phyloP scores from a whole-genome alignment of 2,113 vertebrate genomes.

The Silurus glanis region DNA sequence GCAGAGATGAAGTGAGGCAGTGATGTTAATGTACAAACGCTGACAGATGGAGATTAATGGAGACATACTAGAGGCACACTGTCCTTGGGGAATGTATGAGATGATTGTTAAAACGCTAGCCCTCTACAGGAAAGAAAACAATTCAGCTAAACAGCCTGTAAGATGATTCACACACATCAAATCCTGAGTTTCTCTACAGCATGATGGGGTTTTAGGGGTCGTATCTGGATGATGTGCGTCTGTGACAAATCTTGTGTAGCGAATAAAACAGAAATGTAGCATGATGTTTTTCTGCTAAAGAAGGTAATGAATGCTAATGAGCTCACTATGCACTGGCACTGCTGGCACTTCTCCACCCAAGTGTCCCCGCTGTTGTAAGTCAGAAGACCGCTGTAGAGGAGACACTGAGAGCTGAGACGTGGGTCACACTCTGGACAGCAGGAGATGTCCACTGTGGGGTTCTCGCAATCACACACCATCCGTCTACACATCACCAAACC shows the following conservation, averaged over 20 bases:
- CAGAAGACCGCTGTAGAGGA: constrained; percentile 89
- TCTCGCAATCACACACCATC: constrained; percentile 98
- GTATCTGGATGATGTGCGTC: too few species aligned
- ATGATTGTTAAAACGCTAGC: background rate
- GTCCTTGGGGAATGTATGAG: background rate
- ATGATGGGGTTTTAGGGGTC: background rate
- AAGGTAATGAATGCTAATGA: background rate
- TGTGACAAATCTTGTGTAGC: background rate
- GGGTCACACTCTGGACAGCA: constrained; percentile 97
- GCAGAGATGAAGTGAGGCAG: background rate
- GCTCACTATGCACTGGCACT: constrained; percentile 95
- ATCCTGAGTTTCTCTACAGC: background rate
- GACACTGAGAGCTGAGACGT: constrained; percentile 90
- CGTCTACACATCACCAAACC: constrained; percentile 94
- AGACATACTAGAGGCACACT: background rate
- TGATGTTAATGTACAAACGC: background rate
- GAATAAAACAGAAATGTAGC: background rate
- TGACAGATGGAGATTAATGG: constrained; percentile 17
- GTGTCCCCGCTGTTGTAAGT: constrained; percentile 92
- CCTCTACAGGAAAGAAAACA: background rate
- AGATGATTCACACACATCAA: background rate
- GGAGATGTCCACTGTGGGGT: constrained; percentile 93
- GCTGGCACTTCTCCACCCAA: constrained; percentile 94
- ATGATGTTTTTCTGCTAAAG: background rate
- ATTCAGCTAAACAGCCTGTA: background rate